These are phyloP conservation scores for Bostrychus sinensis DNA, from an alignment of 2,113 vertebrate genomes.

Conservation along the genomic window DNA sequence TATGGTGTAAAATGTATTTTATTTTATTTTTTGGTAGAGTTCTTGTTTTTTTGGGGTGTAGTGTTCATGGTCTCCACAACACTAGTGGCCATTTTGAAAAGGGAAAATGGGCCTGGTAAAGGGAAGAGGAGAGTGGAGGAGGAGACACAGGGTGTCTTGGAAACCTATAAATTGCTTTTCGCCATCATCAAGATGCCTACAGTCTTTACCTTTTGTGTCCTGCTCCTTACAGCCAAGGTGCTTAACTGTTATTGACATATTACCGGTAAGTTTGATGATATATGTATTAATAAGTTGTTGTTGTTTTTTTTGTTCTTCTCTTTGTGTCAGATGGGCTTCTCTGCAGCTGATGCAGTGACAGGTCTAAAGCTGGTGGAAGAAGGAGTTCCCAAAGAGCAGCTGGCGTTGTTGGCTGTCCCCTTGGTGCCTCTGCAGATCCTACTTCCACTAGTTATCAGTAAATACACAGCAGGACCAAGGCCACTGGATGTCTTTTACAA, in stretches of 20 bases:
- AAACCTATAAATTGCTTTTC: conserved; percentile 91
- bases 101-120: conserved; percentile 79
- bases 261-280: too few species aligned
- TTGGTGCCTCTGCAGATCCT: conserved; percentile 98
- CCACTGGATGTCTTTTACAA: conserved; percentile 94
- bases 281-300: too few species aligned
- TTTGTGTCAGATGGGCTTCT: conserved; percentile 90
- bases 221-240: conserved; percentile 96
- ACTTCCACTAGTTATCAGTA: conserved; percentile 93
- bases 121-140: conserved; percentile 76
- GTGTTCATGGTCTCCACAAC: conserved; percentile 95
- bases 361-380: conserved; percentile 96
- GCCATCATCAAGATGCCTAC: conserved; percentile 94
- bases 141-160: conserved; percentile 90
- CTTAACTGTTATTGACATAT: background rate
- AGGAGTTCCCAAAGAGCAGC: conserved; percentile 94
- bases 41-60: conserved; percentile 95
- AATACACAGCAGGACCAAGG: conserved; percentile 93
- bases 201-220: conserved; percentile 89
- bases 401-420: conserved; percentile 93
- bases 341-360: conserved; percentile 94
- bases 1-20: background rate
- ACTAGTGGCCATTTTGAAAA: conserved; percentile 91
- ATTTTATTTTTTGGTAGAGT: conserved; percentile 82
- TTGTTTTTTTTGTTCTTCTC: background rate